These are phyloP conservation scores for Rhagoletis pomonella DNA, from an alignment of 1,140 invertebrate genomes.

Conservation along the genomic window DNA sequence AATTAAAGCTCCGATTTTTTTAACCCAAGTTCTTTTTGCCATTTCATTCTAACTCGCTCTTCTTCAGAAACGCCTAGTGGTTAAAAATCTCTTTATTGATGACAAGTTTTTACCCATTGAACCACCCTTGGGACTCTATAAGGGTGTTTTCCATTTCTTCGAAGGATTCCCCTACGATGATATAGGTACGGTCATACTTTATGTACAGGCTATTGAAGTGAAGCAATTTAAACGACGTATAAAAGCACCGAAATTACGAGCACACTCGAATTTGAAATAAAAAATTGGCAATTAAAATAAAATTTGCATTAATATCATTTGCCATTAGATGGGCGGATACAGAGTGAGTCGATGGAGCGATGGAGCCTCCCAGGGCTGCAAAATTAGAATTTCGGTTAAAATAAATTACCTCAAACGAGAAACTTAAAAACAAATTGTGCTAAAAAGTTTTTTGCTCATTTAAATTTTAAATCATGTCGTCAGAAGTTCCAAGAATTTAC, in stretches of 20 bases:
- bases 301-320: no score
- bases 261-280: no score
- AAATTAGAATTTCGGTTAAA: no score
- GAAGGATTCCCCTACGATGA: slow-evolving; percentile 30
- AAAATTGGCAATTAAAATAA: no score
- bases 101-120: slow-evolving; percentile 25
- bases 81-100: not conserved
- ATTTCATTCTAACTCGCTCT: not conserved
- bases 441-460: no score
- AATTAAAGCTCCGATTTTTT: not conserved
- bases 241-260: not conserved
- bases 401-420: no score
- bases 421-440: no score
- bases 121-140: slow-evolving; percentile 20
- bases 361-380: no score
- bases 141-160: not conserved
- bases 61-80: not conserved
- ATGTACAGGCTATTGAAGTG: slow-evolving; percentile 8
- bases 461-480: no score
- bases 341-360: no score
- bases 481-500: no score
- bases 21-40: not conserved
- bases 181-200: slow-evolving; percentile 14
- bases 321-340: no score
- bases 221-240: not conserved